Conservation (phyloP, 2,113 vertebrate genomes). For the Acinonyx jubatus region DNA sequence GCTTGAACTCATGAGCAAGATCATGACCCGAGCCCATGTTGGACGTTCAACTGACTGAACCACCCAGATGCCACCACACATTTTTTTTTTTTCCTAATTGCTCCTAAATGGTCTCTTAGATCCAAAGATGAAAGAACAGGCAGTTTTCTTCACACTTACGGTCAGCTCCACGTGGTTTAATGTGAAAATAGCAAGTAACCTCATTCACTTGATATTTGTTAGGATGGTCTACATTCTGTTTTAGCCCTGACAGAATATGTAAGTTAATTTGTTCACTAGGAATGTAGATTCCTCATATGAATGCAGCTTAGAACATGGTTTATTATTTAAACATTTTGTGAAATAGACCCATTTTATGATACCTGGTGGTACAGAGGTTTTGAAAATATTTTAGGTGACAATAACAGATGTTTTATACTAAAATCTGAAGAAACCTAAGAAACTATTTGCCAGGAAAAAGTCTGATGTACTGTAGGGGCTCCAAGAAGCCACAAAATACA, state of each 20-base stretch:
- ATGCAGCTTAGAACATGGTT: not conserved
- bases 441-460: not conserved
- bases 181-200: not conserved
- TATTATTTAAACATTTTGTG: not conserved
- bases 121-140: not conserved
- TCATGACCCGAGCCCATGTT: too few relatives aligned
- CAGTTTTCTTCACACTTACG: not conserved
- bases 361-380: not conserved
- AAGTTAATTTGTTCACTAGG: not conserved
- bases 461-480: not conserved
- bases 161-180: not conserved
- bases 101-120: not conserved
- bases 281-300: not conserved
- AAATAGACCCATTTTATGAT: not conserved
- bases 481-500: not conserved
- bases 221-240: not conserved
- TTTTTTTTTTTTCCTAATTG: not conserved
- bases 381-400: not conserved
- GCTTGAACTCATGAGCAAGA: too few relatives aligned
- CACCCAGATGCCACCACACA: too few relatives aligned
- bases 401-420: not conserved
- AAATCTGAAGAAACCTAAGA: not conserved
- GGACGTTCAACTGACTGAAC: too few relatives aligned
- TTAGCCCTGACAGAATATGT: not conserved
- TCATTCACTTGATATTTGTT: not conserved